These are phyloP conservation scores for Morelia viridis DNA, from an alignment of 2,797 vertebrate species.

Conservation along the genomic window DNA sequence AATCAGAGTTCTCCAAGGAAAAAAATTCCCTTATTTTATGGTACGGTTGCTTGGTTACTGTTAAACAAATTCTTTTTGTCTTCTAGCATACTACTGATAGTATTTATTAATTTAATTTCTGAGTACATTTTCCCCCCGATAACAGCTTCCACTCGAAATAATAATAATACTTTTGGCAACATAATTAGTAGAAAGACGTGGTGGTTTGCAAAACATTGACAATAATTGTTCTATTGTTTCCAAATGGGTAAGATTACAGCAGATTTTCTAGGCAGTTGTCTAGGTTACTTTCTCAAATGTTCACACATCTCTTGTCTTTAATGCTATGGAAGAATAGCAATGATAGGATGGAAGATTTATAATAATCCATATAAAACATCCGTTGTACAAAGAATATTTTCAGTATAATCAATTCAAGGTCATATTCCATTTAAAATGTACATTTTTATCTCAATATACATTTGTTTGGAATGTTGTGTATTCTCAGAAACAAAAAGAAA, in stretches of 20 bases:
- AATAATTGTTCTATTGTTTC: conserved; percentile 16
- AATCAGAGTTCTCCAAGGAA: conserved; percentile 12
- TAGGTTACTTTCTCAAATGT: conserved; percentile 10
- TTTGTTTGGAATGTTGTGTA: neutral
- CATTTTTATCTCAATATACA: neutral
- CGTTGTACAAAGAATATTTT: neutral
- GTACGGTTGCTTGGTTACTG: conserved; percentile 9
- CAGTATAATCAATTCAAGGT: neutral
- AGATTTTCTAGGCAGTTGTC: conserved; percentile 10
- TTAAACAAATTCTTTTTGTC: conserved; percentile 21
- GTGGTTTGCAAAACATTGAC: conserved; percentile 2
- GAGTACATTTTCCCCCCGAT: conserved; percentile 39
- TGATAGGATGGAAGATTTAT: neutral
- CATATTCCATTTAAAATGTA: neutral
- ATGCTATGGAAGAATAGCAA: neutral
- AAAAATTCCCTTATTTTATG: conserved; percentile 23
- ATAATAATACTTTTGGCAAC: neutral
- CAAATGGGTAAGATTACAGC: neutral
- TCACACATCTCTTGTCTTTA: neutral
- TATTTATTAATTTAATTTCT: conserved; percentile 47
- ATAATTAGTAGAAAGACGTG: conserved; percentile 1
- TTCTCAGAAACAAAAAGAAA: neutral
- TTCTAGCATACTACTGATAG: conserved; percentile 12
- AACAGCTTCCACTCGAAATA: conserved; percentile 5
- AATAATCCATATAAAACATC: neutral